Base-by-base conservation (phyloP, 2,888 invertebrate species). In the Luperina nickerlii region DNA sequence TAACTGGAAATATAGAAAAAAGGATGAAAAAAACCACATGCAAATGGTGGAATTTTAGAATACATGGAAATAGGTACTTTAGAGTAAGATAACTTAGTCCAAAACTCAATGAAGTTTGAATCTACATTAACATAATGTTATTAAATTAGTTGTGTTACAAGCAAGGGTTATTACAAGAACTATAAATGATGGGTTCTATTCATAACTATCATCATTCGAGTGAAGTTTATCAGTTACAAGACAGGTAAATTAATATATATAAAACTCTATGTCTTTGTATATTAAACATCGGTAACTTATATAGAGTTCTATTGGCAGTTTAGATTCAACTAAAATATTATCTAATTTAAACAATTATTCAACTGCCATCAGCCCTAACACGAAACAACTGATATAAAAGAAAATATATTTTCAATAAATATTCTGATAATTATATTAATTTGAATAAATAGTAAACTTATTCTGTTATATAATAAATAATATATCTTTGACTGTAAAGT, bases 121-220 rank as follows among this genome's bases (percentile, higher is more conserved):
- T 91, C 89, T 91, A 91, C 89, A 90, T 91, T 90, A 92, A 92
- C 89, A 90, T 89, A 89, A 92, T 93, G 95, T 96, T 96, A 96
- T 94, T 95, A 80, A 89, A 92, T 97, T 97, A 97, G 97, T 97
- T 93, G 86, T 95, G 97, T 97, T 97, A 97, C 97, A 97, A 97
- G 97, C 97, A 96, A 96, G 95, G 97, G 96, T 96, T 96, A 96
- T 94, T 93, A 96, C 95, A 95, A 94, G 91, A 93, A 94, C 91
- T 92, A 93, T 89, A 92, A 91, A 91, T 90, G 90, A 94, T 92
- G 92, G 91, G 90, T 88, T 92, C 90, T 91, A 91, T 81, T 85
- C 80, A 83, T 91, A 83, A 85, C 90, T 91, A 92, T 88, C 90
- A 90, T 90, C 86, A 87, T 89, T 89, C 77, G 68, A 89, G 89